Percentiles rank a stretch among this genome's conserved stretches.
Evolutionary conservation across 2,797 vertebrate genomes (phyloP).

Genomic region (Danio jaintianensis): DNA sequence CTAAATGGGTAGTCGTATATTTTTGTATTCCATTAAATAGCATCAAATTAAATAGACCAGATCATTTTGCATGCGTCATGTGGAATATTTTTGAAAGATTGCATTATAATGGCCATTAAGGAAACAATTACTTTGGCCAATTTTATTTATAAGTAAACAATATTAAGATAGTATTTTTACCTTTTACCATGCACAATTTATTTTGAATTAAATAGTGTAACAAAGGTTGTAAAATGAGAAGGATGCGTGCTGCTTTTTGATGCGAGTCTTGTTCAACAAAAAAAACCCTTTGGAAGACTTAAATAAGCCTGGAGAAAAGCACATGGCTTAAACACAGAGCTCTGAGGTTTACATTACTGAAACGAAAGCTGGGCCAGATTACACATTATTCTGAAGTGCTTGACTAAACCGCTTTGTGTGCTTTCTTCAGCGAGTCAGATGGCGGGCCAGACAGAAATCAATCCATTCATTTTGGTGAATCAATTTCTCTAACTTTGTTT

Average conservation of each 20-base stretch:
- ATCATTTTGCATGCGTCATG: not conserved
- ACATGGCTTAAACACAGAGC: conserved; percentile 47
- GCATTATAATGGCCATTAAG: not conserved
- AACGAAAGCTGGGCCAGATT: conserved; percentile 54
- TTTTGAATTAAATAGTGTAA: not conserved
- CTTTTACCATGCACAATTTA: not conserved
- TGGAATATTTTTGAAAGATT: not conserved
- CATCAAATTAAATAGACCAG: not conserved
- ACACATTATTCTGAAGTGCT: conserved; percentile 62
- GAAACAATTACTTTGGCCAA: not conserved
- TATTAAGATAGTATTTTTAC: not conserved
- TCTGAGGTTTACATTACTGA: conserved; percentile 48
- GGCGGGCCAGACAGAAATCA: conserved; percentile 20
- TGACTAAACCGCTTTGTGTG: conserved; percentile 56
- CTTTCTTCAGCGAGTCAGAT: conserved; percentile 34
- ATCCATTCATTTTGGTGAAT: conserved; percentile 32
- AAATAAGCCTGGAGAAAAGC: conserved; percentile 50
- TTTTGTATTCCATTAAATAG: not conserved
- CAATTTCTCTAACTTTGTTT: conserved; percentile 43
- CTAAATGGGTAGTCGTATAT: not conserved
- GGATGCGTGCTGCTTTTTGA: not conserved
- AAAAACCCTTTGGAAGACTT: conserved; percentile 44
- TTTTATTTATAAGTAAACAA: not conserved
- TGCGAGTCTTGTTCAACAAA: not conserved
- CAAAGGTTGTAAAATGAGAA: not conserved